Evolutionary conservation across 2,113 vertebrate species (phyloP), one percentile per base, ranked within the genome.

Genomic region (Calidris pugnax): DNA sequence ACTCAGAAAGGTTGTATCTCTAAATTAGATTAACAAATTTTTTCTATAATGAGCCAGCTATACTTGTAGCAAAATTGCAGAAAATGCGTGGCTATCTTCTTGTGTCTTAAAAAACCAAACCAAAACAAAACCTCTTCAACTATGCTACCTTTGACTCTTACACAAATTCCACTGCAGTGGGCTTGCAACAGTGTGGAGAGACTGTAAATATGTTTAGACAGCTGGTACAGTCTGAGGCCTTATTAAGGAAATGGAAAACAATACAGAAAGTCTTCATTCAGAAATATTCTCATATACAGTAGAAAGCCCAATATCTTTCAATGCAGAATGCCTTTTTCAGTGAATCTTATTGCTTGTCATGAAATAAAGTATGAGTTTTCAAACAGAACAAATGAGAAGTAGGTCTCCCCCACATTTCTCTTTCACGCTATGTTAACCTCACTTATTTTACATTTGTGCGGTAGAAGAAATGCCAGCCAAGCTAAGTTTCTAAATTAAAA

Each of bases 401-500:
- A 66, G 35, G 35, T 92, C 56, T 94, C 80, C 77, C 89, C 80
- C 87, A 85, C 48, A 8, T 77, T 90, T 89, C 27, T 85, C n/a
- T 83, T 81, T 76, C 83, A 79, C 69, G 48, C 69, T 77, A 48
- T 83, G 67, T 72, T 94, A 89, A 89, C 77, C 69, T 92, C 59
- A 82, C 76, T 97, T 84, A 71, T 71, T 94, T 92, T 92, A 89
- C 66, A 87, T 90, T 91, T 76, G 32, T 93, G 66, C 84, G 48
- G 69, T 59, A 85, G 92, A 87, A 94, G 53, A 97, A 97, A 97
- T 96, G 93, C 93, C 87, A 93, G 92, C 93, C 95, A 96, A 93
- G 87, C 93, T 81, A 96, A 45, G 71, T 80, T 97, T 95, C 97
- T 96, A 97, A 88, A 97, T 98, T 91, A 97, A 96, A 94, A 96